Evolutionary conservation across 35 echinoderm and acorn worm genomes (phyloP).

Genomic region (Heliocidaris erythrogramma): DNA sequence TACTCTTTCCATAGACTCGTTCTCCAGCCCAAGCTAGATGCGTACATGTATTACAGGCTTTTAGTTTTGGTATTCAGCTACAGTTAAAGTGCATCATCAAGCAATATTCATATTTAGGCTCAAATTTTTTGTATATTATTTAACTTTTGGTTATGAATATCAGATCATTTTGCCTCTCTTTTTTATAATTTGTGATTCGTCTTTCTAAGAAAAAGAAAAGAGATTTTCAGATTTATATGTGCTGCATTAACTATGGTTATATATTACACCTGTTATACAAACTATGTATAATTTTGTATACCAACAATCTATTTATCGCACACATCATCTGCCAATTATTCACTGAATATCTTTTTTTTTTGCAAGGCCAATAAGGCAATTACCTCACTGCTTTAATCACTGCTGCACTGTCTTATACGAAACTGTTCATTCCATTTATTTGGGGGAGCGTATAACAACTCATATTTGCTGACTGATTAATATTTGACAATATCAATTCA

Average conservation of each 20-base stretch:
- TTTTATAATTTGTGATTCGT: background rate
- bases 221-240: background rate
- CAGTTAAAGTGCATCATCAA: background rate
- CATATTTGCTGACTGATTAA: no score
- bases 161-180: background rate
- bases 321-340: background rate
- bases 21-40: no score
- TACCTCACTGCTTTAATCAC: no score
- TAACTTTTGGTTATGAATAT: background rate
- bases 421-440: no score
- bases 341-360: background rate
- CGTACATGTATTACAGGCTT: background rate
- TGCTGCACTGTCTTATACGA: background rate
- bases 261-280: background rate
- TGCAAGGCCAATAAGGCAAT: background rate
- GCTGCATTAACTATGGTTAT: background rate
- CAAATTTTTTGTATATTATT: background rate
- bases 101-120: background rate
- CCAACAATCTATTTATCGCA: background rate
- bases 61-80: background rate
- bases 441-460: no score
- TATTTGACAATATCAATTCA: no score
- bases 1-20: no score
- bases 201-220: background rate
- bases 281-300: background rate